Conservation (phyloP, 1,140 invertebrate species). For the Cydia fagiglandana region DNA sequence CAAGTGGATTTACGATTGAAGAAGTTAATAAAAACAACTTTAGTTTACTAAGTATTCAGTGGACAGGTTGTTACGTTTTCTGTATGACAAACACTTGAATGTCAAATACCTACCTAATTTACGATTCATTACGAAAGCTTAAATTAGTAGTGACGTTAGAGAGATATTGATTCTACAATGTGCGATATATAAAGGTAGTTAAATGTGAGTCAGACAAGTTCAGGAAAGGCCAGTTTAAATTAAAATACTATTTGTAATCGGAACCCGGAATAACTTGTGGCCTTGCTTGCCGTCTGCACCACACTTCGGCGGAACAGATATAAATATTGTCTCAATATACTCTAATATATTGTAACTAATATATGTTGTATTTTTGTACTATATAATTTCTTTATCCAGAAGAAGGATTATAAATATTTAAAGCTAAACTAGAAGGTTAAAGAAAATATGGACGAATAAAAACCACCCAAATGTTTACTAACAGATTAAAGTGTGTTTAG, state of each 20-base stretch:
- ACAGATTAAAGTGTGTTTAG: not conserved
- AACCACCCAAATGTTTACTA: too few species aligned
- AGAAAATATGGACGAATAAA: too few species aligned
- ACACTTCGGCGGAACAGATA: not conserved
- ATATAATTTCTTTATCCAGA: too few species aligned
- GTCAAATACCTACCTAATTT: too few species aligned
- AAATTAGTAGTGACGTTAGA: not conserved
- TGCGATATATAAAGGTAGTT: not conserved
- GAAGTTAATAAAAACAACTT: too few species aligned
- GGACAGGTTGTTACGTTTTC: too few species aligned
- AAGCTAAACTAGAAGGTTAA: too few species aligned
- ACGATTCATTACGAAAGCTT: too few species aligned
- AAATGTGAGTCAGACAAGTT: not conserved
- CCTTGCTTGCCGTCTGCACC: not conserved
- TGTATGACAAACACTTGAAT: too few species aligned
- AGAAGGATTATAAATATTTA: too few species aligned
- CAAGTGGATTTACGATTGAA: conserved; percentile 36
- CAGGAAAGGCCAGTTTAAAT: conserved; percentile 6
- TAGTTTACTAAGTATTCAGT: too few species aligned
- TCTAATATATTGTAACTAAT: not conserved
- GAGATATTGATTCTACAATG: not conserved
- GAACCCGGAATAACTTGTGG: not conserved
- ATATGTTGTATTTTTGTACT: not conserved
- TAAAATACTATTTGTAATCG: conserved; percentile 17
- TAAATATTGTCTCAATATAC: too few species aligned